Conservation (phyloP, 2,797 vertebrate genomes). For the Crenichthys baileyi region DNA sequence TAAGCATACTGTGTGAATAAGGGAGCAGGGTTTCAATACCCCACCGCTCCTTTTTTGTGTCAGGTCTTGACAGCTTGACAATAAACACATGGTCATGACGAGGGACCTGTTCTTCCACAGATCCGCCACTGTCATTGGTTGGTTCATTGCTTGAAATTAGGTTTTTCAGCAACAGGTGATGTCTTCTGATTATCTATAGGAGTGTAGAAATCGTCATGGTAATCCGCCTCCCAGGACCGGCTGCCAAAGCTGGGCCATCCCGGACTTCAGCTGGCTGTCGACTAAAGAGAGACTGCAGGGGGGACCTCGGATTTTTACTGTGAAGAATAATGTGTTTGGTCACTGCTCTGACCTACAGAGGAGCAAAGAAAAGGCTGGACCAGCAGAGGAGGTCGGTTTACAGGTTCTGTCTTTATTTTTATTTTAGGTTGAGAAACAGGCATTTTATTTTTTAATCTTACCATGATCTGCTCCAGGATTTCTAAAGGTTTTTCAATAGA, state of each 20-base stretch:
- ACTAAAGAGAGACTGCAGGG: conserved; percentile 53
- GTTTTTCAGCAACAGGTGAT: conserved; percentile 56
- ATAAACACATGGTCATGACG: neutral
- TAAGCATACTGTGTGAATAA: conserved; percentile 7
- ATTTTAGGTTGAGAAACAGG: neutral
- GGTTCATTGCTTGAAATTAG: conserved; percentile 25
- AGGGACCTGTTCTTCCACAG: neutral
- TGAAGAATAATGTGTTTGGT: conserved; percentile 62
- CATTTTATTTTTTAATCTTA: neutral
- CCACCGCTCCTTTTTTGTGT: neutral
- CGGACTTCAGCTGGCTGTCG: conserved; percentile 71
- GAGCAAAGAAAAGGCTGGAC: conserved; percentile 75
- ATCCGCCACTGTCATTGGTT: conserved; percentile 8
- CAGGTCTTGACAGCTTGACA: neutral
- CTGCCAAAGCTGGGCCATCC: conserved; percentile 73
- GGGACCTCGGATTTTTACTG: conserved; percentile 62
- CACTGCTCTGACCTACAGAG: conserved; percentile 68
- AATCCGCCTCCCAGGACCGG: conserved; percentile 71
- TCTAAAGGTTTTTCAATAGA: neutral
- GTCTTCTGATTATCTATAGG: conserved; percentile 73
- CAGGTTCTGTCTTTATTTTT: neutral
- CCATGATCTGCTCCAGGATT: neutral
- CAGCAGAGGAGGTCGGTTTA: conserved; percentile 74
- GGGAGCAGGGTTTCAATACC: neutral
- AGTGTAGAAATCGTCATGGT: conserved; percentile 72